A percentile compares a stretch with the other conserved stretches of the same genome.
Evolutionary conservation across 2,113 vertebrate species (phyloP).

Genomic region (Geothlypis trichas): DNA sequence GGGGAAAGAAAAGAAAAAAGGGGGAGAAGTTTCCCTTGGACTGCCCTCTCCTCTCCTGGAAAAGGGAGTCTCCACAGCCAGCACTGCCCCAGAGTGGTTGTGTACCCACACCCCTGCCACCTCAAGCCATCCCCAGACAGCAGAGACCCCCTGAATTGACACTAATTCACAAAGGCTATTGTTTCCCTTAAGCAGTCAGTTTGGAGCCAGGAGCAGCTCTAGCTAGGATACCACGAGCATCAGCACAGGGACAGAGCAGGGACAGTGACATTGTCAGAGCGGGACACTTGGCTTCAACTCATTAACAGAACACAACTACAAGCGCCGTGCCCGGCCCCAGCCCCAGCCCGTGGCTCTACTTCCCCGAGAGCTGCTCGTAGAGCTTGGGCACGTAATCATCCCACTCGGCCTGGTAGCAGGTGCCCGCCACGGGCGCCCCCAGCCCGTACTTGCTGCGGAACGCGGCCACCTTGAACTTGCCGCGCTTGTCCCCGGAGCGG

Average conservation of each 20-base stretch:
- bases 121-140: neutral
- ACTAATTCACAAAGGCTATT: neutral
- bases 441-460: slow-evolving; percentile 91
- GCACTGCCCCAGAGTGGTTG: neutral
- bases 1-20: neutral
- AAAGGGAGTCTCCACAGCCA: neutral
- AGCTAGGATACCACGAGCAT: accelerated
- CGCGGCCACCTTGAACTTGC: slow-evolving; percentile 84
- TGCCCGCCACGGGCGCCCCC: slow-evolving; percentile 82
- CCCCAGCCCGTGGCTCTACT: slow-evolving; percentile 43
- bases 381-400: slow-evolving; percentile 94
- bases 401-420: slow-evolving; percentile 96
- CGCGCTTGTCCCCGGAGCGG: slow-evolving; percentile 85
- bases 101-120: neutral
- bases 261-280: neutral
- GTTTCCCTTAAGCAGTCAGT: neutral
- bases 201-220: neutral
- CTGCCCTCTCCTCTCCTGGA: neutral
- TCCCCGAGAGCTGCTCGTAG: slow-evolving; percentile 89
- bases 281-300: neutral
- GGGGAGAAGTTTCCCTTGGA: neutral
- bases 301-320: neutral
- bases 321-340: accelerated
- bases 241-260: neutral
- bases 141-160: neutral